phyloP scores from a whole-genome alignment of 2,888 invertebrate species.

The Nebria salina region DNA sequence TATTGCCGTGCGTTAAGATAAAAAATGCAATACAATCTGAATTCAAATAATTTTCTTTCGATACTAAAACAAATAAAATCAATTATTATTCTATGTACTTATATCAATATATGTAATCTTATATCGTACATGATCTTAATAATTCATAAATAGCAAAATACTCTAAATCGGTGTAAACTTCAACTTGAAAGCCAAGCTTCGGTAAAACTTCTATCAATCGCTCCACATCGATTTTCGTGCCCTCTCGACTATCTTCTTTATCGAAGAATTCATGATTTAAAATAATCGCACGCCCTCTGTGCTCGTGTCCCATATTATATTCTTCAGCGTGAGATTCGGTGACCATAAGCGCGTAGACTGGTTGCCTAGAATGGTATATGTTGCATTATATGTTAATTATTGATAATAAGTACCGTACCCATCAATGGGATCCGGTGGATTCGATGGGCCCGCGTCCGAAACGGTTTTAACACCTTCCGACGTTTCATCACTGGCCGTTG shows the following conservation, averaged over 20 bases:
- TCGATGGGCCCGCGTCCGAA: constrained; percentile 17
- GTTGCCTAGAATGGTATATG: neutral
- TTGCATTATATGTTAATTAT: too few species aligned
- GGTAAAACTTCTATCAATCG: constrained; percentile 23
- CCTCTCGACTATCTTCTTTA: constrained; percentile 31
- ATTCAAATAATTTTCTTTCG: constrained; percentile 16
- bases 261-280: constrained; percentile 44
- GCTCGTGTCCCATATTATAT: constrained; percentile 30
- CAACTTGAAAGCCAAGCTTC: constrained; percentile 26
- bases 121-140: constrained; percentile 19
- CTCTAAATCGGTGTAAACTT: constrained; percentile 33
- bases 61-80: constrained; percentile 29
- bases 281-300: constrained; percentile 36
- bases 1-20: constrained; percentile 30
- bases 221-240: constrained; percentile 31
- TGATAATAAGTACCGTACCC: constrained; percentile 6
- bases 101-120: too few species aligned
- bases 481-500: neutral
- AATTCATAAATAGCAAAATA: constrained; percentile 12
- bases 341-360: constrained; percentile 17
- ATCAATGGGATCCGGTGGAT: constrained; percentile 9
- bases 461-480: constrained; percentile 14
- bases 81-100: too few species aligned
- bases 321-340: constrained; percentile 37
- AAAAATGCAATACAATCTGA: constrained; percentile 38